Evolutionary conservation across 2,888 invertebrate species (phyloP).

Genomic region (Drosophila dives): DNA sequence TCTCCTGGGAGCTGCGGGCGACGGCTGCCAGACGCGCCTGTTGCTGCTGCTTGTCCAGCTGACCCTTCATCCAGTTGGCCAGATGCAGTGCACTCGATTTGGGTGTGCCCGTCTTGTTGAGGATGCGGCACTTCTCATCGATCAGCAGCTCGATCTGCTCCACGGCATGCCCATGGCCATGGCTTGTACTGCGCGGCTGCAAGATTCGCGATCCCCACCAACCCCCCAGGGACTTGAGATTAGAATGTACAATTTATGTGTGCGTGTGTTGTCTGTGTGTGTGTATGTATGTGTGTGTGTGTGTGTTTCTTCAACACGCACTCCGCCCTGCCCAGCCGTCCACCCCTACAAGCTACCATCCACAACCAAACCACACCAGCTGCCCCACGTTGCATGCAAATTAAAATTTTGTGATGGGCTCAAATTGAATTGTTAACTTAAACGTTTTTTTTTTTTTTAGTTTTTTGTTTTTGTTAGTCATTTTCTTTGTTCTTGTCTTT

Average conservation of each 20-base stretch:
- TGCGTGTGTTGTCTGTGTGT: not conserved
- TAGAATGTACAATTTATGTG: constrained; percentile 13
- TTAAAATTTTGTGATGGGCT: constrained; percentile 85
- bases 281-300: not conserved
- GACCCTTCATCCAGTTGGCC: constrained; percentile 92
- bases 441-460: constrained; percentile 1
- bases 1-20: constrained; percentile 77
- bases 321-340: not conserved
- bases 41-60: constrained; percentile 88
- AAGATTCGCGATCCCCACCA: constrained; percentile 20
- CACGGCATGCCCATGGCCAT: constrained; percentile 73
- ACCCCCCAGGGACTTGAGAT: constrained; percentile 8
- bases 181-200: constrained; percentile 60
- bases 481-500: constrained; percentile 39
- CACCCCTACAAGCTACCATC: constrained; percentile 6
- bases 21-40: constrained; percentile 82
- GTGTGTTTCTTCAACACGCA: not conserved
- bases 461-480: constrained; percentile 14
- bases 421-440: constrained; percentile 55
- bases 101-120: constrained; percentile 88
- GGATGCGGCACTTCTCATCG: constrained; percentile 88
- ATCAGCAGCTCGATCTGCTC: constrained; percentile 87
- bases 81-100: constrained; percentile 90
- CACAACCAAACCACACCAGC: constrained; percentile 43
- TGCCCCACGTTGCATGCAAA: constrained; percentile 52